Conservation (phyloP, 2,888 invertebrate genomes). For the Gymnosoma rotundatum region DNA sequence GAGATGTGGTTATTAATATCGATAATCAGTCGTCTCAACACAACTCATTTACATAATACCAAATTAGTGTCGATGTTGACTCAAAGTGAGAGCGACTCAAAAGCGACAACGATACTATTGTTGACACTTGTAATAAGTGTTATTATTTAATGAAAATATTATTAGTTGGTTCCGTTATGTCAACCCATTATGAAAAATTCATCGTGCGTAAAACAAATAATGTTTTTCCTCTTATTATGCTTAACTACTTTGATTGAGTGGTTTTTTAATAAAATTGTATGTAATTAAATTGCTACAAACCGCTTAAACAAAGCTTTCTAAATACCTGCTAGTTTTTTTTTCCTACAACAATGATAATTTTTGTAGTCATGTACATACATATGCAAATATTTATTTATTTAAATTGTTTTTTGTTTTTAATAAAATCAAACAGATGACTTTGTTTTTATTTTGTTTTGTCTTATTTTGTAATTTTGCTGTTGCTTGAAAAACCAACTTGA, state of each 20-base stretch:
- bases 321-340: neutral
- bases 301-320: slow-evolving; percentile 43
- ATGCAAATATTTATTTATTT: neutral
- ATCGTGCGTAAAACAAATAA: neutral
- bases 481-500: slow-evolving; percentile 33
- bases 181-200: neutral
- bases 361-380: neutral
- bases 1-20: no score
- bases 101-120: no score
- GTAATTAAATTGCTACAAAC: slow-evolving; percentile 64
- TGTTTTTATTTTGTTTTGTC: neutral
- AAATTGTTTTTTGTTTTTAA: slow-evolving; percentile 13
- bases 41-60: no score
- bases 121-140: no score
- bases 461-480: neutral
- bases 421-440: slow-evolving; percentile 34
- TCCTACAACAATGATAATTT: neutral
- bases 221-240: slow-evolving; percentile 10
- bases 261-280: slow-evolving; percentile 57
- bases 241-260: slow-evolving; percentile 65
- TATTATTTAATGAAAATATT: no score
- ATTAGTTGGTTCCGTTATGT: slow-evolving; percentile 18
- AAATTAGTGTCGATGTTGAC: no score
- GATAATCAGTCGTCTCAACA: no score
- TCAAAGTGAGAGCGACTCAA: no score